Conservation (phyloP, 1,140 invertebrate genomes). For the Sweltsa coloradensis region DNA sequence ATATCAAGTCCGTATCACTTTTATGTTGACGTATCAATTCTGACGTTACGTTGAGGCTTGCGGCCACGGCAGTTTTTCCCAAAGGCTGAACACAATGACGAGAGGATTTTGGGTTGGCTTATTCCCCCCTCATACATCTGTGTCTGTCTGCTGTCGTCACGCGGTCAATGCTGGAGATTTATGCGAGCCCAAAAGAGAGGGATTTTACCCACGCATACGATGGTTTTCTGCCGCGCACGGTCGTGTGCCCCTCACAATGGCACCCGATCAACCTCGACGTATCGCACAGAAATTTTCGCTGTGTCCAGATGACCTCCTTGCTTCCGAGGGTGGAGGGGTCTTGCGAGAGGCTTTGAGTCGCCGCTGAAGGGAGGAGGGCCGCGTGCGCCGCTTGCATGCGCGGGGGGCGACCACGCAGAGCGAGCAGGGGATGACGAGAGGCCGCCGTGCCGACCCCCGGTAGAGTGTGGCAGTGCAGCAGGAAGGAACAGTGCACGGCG, state of each 20-base stretch:
- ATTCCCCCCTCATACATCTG: no score
- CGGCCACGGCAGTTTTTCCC: no score
- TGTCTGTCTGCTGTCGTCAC: no score
- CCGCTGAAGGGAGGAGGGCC: conserved; percentile 27
- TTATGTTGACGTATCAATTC: no score
- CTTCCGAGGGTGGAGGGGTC: conserved; percentile 14
- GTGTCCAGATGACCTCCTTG: conserved; percentile 85
- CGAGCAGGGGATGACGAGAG: neutral
- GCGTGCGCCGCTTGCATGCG: neutral
- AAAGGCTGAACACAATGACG: no score
- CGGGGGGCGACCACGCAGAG: conserved; percentile 1
- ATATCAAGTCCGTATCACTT: no score
- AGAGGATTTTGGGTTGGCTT: no score
- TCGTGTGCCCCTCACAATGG: conserved; percentile 82
- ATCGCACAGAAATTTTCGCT: conserved; percentile 82
- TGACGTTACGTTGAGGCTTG: no score
- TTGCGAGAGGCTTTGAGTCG: conserved; percentile 26
- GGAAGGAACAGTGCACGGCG: conserved; percentile 59
- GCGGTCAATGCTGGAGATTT: no score
- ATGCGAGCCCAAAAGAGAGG: no score
- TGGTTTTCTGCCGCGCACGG: no score
- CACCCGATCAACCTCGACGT: conserved; percentile 77
- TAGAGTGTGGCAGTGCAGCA: conserved; percentile 62
- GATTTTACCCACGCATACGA: no score
- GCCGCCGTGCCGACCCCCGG: conserved; percentile 25